These are phyloP conservation scores for Cyanoliseus patagonus DNA, from an alignment of 2,113 vertebrate genomes.

Conservation along the genomic window DNA sequence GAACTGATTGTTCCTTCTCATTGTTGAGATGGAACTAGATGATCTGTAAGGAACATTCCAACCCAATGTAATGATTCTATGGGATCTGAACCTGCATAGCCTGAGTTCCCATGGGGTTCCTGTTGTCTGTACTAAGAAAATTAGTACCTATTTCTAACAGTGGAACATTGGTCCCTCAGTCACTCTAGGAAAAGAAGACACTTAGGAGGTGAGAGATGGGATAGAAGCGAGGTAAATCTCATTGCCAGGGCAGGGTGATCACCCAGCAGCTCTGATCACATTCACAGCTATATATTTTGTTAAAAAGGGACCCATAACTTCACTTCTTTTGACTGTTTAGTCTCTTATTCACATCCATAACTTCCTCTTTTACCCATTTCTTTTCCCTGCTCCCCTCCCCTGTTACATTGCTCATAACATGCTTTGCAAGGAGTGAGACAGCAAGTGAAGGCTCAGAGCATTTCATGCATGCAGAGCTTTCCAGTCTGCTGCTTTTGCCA, in stretches of 20 bases:
- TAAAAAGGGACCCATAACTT: not conserved
- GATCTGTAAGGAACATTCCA: not conserved
- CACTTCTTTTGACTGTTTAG: not conserved
- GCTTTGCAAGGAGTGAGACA: not conserved
- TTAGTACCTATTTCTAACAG: not conserved
- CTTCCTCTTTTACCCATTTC: not conserved
- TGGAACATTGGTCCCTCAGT: not conserved
- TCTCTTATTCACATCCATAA: not conserved
- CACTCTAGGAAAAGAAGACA: not conserved
- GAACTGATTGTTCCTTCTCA: not conserved
- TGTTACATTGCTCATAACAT: not conserved
- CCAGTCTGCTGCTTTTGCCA: constrained; percentile 5
- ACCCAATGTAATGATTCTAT: not conserved
- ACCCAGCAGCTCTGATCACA: not conserved
- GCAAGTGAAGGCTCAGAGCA: not conserved
- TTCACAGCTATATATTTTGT: not conserved
- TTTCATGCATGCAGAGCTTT: not conserved
- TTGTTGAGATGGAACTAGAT: too few relatives aligned
- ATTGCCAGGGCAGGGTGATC: not conserved
- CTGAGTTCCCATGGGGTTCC: not conserved
- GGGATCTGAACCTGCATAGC: not conserved
- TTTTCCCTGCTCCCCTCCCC: not conserved
- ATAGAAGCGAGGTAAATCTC: not conserved
- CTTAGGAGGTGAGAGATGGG: not conserved
- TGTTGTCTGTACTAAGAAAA: not conserved